Base-by-base conservation (phyloP, 2,888 invertebrate genomes). In the Dolichomitus sp. region DNA sequence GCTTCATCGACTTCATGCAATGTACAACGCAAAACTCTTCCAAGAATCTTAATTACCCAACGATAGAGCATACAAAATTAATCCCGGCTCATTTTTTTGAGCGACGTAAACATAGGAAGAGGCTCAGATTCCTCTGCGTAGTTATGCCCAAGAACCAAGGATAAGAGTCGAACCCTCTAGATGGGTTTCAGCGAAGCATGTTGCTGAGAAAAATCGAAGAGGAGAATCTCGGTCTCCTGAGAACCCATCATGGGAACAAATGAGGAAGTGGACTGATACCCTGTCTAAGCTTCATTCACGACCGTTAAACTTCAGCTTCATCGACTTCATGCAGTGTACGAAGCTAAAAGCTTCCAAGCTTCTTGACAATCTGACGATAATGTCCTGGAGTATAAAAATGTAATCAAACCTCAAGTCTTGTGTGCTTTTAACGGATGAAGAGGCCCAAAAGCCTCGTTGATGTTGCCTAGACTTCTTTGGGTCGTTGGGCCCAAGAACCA, bases 191-290 rank as follows among this genome's bases (percentile, higher is more conserved):
- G 61, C 33, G 48, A 37, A 23, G 33, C 61, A 70, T 45, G 57
- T 48, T 42, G n/a, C 57, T 27, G 50, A 33, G 61, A 59, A 72
- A 78, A 74, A 69, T 63, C 74, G 61, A 74, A 65, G 73, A 63
- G 70, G 23, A 33, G 23, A 14, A 23, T 37, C 27, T 42, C 33
- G 5, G 4, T 12, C n/a, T 66, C 7, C 0, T 6, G 19, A 52
- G 54, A 2, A 57, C 23, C 27, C 14, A 7, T 33, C n/a, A 14
- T 27, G n/a, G 54, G 7, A 33, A 27, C 14, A 27, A 66, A 12
- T 59, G 48, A 42, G 12, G 42, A 11, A 50, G 7, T 14, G 5
- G 2, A 1, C n/a, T n/a, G 57, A 57, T 57, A 7, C 30, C n/a
- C 33, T n/a, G 30, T 1, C 7, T 11, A 9, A n/a, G 33, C 33